Evolutionary conservation across 1,140 invertebrate species (phyloP).

Genomic region (Thaumetopoea pityocampa): DNA sequence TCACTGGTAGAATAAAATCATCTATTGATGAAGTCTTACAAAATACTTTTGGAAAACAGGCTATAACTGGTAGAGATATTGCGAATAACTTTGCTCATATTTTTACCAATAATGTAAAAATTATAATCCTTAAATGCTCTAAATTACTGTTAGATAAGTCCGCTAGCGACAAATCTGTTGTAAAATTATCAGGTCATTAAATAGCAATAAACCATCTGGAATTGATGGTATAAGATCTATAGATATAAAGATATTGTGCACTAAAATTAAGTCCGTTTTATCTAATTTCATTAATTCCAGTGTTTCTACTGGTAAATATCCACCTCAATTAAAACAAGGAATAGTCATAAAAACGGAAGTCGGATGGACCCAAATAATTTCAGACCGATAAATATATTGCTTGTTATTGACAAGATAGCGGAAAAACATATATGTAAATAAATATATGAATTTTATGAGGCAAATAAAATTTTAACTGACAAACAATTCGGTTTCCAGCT

Average conservation of each 20-base stretch:
- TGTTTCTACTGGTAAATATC: too few species aligned
- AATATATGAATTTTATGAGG: too few species aligned
- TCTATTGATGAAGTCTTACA: too few species aligned
- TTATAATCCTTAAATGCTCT: conserved; percentile 3
- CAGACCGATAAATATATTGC: conserved; percentile 26
- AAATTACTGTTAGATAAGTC: too few species aligned
- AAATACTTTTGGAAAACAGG: conserved; percentile 5
- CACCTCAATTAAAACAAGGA: too few species aligned
- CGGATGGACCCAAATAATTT: conserved; percentile 15
- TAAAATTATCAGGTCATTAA: conserved; percentile 7
- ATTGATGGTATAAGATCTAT: conserved; percentile 18
- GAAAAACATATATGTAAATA: conserved; percentile 22
- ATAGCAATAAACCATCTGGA: conserved; percentile 11
- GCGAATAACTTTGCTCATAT: conserved; percentile 8
- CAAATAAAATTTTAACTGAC: too few species aligned
- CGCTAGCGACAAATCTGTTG: neutral
- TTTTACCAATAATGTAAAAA: conserved; percentile 7
- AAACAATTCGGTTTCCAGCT: too few species aligned
- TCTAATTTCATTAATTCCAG: conserved; percentile 23
- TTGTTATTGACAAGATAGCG: conserved; percentile 18
- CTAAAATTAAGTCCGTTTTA: conserved; percentile 8
- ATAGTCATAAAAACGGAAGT: conserved; percentile 23
- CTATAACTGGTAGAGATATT: neutral
- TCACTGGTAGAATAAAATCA: conserved; percentile 13
- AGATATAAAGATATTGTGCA: conserved; percentile 18